phyloP scores from a whole-genome alignment of 2,797 vertebrate species.

The Dallia pectoralis region DNA sequence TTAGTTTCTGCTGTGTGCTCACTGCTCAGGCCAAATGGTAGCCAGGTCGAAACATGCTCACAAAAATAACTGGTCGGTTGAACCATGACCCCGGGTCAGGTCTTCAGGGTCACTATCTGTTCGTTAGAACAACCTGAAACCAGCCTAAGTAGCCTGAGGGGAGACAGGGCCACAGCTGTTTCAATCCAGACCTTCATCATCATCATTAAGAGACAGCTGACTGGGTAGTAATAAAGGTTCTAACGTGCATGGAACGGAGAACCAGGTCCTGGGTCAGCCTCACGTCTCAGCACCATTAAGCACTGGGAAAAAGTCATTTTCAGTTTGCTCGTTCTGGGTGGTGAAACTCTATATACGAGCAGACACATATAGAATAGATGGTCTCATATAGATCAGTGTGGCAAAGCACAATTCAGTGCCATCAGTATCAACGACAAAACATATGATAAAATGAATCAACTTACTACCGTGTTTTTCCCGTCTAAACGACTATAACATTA shows the following conservation, averaged over 20 bases:
- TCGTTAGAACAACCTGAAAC: not conserved
- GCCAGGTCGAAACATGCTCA: not conserved
- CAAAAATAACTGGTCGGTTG: not conserved
- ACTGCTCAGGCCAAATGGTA: not conserved
- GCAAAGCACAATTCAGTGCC: no score
- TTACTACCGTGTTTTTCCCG: no score
- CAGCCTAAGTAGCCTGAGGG: constrained; percentile 21
- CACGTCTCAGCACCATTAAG: not conserved
- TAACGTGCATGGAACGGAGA: constrained; percentile 22
- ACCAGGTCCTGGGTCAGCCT: constrained; percentile 32
- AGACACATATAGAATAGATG: no score
- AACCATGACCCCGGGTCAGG: not conserved
- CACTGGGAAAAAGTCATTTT: not conserved
- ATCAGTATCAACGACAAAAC: no score
- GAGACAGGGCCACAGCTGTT: constrained; percentile 34
- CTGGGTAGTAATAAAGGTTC: constrained; percentile 45
- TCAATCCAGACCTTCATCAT: constrained; percentile 42
- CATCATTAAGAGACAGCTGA: constrained; percentile 39
- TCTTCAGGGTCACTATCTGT: not conserved
- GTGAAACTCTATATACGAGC: not conserved
- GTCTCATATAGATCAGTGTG: no score
- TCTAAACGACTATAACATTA: no score
- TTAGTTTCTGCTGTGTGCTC: not conserved
- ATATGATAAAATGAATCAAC: no score
- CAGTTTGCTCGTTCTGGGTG: not conserved